Evolutionary conservation across 2,888 invertebrate genomes (phyloP).

Genomic region (Sceliomorpha sp.): DNA sequence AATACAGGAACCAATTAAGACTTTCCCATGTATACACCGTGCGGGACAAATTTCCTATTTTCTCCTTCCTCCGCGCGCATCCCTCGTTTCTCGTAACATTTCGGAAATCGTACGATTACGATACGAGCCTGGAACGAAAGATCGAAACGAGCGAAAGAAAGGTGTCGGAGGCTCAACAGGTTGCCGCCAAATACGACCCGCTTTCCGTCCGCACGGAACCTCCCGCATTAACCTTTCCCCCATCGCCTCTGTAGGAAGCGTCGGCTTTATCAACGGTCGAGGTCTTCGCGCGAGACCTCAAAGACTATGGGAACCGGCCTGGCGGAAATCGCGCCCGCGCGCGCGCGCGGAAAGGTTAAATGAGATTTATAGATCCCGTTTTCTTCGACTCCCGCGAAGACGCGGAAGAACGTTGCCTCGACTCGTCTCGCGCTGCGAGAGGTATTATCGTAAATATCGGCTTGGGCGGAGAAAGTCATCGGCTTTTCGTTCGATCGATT

Average conservation of each 20-base stretch:
- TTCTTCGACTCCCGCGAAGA: conserved; percentile 39
- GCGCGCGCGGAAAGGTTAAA: conserved; percentile 40
- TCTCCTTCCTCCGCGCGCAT: too few relatives aligned
- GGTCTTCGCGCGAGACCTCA: conserved; percentile 2
- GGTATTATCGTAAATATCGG: conserved; percentile 41
- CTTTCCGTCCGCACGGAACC: conserved; percentile 20
- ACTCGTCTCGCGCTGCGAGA: conserved; percentile 10
- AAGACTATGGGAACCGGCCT: conserved; percentile 26
- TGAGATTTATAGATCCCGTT: conserved; percentile 44
- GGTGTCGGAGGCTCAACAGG: conserved; percentile 28
- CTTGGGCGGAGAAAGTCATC: conserved; percentile 46
- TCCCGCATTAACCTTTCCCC: conserved; percentile 31
- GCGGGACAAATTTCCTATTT: too few relatives aligned
- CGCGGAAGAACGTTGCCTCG: conserved; percentile 29
- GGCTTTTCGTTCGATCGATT: conserved; percentile 45
- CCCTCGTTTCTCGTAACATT: too few relatives aligned
- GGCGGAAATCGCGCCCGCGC: conserved; percentile 17
- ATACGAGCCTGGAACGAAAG: too few relatives aligned
- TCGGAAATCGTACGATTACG: too few relatives aligned
- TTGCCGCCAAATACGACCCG: conserved; percentile 37
- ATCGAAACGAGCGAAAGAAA: not conserved
- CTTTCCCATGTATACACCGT: too few relatives aligned
- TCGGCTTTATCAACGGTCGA: conserved; percentile 26
- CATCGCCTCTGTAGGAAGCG: conserved; percentile 15
- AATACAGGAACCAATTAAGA: too few relatives aligned